Evolutionary conservation across 2,888 invertebrate species (phyloP).

Genomic region (Stegana nigrithorax): DNA sequence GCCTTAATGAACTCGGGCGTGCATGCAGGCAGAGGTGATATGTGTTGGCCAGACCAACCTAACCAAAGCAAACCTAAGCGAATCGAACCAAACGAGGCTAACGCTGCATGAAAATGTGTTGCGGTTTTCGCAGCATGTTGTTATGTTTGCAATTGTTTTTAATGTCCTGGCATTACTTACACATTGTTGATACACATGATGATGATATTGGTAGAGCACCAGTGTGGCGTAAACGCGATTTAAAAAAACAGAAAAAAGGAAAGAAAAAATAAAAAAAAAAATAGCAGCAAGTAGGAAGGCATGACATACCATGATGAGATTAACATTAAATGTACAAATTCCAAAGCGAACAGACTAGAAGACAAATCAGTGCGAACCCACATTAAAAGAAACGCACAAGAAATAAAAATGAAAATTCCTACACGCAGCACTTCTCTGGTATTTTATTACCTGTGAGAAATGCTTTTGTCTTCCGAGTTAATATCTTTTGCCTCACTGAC

Average conservation of each 20-base stretch:
- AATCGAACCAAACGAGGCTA: constrained; percentile 34
- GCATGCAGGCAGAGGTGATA: not conserved
- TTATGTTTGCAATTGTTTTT: not conserved
- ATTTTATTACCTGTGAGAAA: constrained; percentile 46
- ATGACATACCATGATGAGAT: not conserved
- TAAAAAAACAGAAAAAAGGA: not conserved
- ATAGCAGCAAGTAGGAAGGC: not conserved
- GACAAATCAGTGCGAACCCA: not conserved
- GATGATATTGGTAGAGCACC: not conserved
- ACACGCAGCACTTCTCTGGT: constrained; percentile 52
- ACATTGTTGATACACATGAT: constrained; percentile 20
- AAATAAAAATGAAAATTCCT: constrained; percentile 52
- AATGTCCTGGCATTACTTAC: constrained; percentile 30
- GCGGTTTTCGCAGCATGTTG: constrained; percentile 52
- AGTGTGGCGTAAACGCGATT: not conserved
- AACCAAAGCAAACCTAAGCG: no score
- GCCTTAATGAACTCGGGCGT: constrained; percentile 31
- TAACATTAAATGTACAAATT: not conserved
- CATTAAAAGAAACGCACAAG: not conserved
- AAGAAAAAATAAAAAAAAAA: not conserved
- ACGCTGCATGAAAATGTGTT: constrained; percentile 57
- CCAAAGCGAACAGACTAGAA: not conserved
- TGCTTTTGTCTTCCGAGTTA: not conserved
- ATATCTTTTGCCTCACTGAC: not conserved
- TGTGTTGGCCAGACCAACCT: not conserved